Evolutionary conservation across 2,113 vertebrate species (phyloP).

Genomic region (Microtus oregoni): DNA sequence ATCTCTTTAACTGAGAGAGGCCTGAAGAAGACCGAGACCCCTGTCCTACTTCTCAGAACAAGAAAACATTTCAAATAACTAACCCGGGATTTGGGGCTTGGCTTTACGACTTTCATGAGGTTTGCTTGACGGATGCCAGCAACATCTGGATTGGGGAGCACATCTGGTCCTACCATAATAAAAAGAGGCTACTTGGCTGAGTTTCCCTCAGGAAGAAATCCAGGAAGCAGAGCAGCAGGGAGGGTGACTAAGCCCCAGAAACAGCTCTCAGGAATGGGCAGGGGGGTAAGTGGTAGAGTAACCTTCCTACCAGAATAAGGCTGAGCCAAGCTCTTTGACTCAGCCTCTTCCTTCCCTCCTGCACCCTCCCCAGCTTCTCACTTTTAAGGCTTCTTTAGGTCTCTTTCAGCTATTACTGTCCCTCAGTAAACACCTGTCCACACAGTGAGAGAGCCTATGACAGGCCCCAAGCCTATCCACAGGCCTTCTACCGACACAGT

Average conservation of each 20-base stretch:
- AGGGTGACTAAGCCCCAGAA: neutral
- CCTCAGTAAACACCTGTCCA: neutral
- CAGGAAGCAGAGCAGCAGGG: neutral
- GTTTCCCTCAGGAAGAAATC: constrained; percentile 28
- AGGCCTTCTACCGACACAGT: neutral
- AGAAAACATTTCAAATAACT: constrained; percentile 34
- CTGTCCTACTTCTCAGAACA: constrained; percentile 44
- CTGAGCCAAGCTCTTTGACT: neutral
- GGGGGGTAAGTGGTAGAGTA: neutral
- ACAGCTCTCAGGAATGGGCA: neutral
- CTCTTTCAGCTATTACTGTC: neutral
- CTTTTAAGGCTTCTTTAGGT: neutral
- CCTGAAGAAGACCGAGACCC: neutral
- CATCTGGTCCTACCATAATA: constrained; percentile 44
- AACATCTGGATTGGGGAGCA: constrained; percentile 70
- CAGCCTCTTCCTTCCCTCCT: neutral
- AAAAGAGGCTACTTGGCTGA: constrained; percentile 46
- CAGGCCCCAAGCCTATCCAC: neutral
- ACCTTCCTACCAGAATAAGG: neutral
- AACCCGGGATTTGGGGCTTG: constrained; percentile 38
- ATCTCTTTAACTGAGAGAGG: neutral
- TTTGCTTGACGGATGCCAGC: constrained; percentile 45
- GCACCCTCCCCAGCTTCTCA: neutral
- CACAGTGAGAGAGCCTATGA: neutral
- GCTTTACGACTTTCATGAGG: constrained; percentile 59